These are phyloP conservation scores for Corynorhinus townsendii DNA, from an alignment of 2,113 vertebrate species.

Conservation along the genomic window DNA sequence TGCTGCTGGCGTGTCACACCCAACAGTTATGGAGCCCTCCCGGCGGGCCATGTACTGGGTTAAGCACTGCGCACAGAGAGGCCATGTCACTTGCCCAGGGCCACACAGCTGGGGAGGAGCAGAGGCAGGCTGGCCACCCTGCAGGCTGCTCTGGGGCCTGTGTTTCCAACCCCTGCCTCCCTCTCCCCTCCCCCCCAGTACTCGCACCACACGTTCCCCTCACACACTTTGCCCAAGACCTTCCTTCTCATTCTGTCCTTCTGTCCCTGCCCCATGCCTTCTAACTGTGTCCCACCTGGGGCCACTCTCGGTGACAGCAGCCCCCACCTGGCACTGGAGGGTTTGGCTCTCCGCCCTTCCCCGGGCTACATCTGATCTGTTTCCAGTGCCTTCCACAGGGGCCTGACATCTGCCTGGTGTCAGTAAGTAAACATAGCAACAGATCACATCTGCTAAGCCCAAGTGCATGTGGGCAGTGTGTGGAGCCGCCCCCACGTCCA, in stretches of 20 bases:
- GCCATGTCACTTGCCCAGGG: neutral
- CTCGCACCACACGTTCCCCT: neutral
- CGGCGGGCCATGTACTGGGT: accelerated
- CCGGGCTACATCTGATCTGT: neutral
- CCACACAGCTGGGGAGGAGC: neutral
- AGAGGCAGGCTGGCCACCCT: neutral
- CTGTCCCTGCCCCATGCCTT: neutral
- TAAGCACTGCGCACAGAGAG: neutral
- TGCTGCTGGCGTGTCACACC: neutral
- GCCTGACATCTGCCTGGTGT: neutral
- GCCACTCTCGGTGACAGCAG: neutral
- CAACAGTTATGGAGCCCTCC: neutral
- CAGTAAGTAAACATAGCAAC: neutral
- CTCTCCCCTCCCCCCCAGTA: neutral
- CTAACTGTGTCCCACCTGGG: neutral
- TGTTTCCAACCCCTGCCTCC: neutral
- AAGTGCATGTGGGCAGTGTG: no score
- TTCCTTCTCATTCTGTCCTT: neutral
- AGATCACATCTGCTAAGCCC: neutral
- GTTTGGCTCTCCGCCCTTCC: neutral
- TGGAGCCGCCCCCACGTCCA: neutral
- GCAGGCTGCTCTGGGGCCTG: no score
- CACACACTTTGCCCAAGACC: accelerated
- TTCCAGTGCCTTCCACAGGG: neutral
- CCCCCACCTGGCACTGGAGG: neutral